A percentile compares a stretch with the other conserved stretches of the same genome.
These are phyloP conservation scores for Bufo bufo DNA, from an alignment of 2,113 vertebrate species.

Conservation along the genomic window DNA sequence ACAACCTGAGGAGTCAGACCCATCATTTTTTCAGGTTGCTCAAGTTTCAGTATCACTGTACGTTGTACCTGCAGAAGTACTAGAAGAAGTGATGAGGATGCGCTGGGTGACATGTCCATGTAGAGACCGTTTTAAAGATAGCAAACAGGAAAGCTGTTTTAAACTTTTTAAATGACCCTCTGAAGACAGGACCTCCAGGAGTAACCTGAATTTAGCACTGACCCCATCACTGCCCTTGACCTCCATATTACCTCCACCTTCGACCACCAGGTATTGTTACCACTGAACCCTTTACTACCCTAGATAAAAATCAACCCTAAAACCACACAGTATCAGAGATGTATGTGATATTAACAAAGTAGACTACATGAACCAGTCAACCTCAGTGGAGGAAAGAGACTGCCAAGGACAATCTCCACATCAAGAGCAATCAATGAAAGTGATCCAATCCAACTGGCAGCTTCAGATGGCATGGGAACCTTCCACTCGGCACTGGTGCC, in stretches of 20 bases:
- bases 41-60: neutral
- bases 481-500: neutral
- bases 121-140: too few relatives aligned
- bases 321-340: too few relatives aligned
- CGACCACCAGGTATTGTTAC: too few relatives aligned
- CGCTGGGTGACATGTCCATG: too few relatives aligned
- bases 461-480: neutral
- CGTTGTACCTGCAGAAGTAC: neutral
- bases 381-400: neutral
- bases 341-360: too few relatives aligned
- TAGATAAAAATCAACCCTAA: too few relatives aligned
- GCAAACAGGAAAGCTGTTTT: too few relatives aligned
- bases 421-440: neutral
- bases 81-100: too few relatives aligned
- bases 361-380: neutral
- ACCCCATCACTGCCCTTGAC: too few relatives aligned
- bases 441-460: neutral
- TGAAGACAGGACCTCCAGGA: neutral
- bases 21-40: neutral
- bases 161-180: too few relatives aligned
- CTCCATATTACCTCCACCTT: too few relatives aligned
- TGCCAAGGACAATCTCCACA: neutral
- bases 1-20: neutral
- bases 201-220: neutral
- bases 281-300: too few relatives aligned